Base-by-base conservation (phyloP, 2,797 vertebrate genomes). In the Danio albolineatus region DNA sequence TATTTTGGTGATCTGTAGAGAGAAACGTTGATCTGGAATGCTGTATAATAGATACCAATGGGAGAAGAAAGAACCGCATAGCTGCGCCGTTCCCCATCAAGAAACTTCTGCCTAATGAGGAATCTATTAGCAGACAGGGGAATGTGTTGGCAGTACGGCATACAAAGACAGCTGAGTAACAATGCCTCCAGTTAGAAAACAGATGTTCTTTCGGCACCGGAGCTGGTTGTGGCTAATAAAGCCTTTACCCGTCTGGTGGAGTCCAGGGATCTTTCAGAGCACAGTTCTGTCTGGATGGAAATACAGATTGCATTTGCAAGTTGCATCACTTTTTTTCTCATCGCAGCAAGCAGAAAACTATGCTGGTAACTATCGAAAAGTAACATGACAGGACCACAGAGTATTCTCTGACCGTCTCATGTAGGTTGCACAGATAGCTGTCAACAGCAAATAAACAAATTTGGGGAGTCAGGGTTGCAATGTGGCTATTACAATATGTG, bases 181-280 rank as follows among this genome's bases (percentile, higher is more conserved):
- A 94, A 94, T 89, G 91, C 90, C 88, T 88, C 88, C 89, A 88
- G 91, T 94, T 94, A 93, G 90, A 91, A 92, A 94, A 93, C 94
- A 95, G 93, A 93, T 95, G 94, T 93, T 94, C 85, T 83, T 85
- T 89, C 89, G 85, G 89, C 86, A 86, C 86, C 88, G 89, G 90
- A 91, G 88, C 92, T 91, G 91, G 92, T 87, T 73, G 81, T 65
- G n/a, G 81, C 91, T 95, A 94, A 95, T 94, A 93, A 94, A 95
- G 92, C 92, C 90, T 90, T 93, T 91, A 92, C 88, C 86, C 73
- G 87, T 83, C 89, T 89, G 85, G 86, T 78, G 84, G 81, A 89
- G 91, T 93, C 91, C 90, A 83, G 84, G 91, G 91, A 92, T 82
- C 75, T 85, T 84, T 70, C n/a, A 57, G 81, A 85, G 83, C 91